Percentiles rank a stretch among this genome's conserved stretches.
These are phyloP conservation scores for Lophius americanus DNA, from an alignment of 2,797 vertebrate species.

Conservation along the genomic window DNA sequence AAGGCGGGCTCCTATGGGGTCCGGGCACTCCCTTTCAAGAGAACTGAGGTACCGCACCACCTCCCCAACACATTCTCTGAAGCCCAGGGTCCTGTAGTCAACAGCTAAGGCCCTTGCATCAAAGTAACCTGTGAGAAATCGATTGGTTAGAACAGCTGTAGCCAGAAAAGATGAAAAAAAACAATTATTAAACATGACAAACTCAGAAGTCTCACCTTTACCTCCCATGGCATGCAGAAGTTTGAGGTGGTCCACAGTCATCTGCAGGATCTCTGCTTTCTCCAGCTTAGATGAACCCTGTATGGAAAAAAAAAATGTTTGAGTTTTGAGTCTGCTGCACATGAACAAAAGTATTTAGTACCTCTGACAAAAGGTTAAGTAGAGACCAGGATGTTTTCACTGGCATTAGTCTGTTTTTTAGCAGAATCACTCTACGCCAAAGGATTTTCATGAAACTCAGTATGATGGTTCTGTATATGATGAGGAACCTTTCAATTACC, in stretches of 20 bases:
- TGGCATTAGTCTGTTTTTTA: no score
- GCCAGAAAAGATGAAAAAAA: neutral
- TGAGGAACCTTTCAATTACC: no score
- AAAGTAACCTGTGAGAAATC: constrained; percentile 85
- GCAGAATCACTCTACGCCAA: no score
- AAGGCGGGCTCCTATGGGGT: constrained; percentile 90
- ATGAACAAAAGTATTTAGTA: neutral
- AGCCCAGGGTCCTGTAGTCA: constrained; percentile 93
- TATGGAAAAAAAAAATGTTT: neutral
- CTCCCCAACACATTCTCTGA: constrained; percentile 93
- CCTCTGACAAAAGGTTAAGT: neutral
- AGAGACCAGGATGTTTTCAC: no score
- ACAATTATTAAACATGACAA: neutral
- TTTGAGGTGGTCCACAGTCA: constrained; percentile 97
- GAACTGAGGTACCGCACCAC: constrained; percentile 92
- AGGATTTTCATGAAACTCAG: no score
- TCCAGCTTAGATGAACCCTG: constrained; percentile 95
- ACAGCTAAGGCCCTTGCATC: constrained; percentile 91
- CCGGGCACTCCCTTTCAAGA: constrained; percentile 87
- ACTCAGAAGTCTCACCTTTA: constrained; percentile 79
- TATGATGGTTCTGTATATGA: no score
- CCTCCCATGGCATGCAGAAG: constrained; percentile 92
- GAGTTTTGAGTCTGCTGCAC: neutral
- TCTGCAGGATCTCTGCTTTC: constrained; percentile 96
- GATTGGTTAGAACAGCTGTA: neutral